Conservation (phyloP, 2,113 vertebrate genomes). For the Agapornis roseicollis region DNA sequence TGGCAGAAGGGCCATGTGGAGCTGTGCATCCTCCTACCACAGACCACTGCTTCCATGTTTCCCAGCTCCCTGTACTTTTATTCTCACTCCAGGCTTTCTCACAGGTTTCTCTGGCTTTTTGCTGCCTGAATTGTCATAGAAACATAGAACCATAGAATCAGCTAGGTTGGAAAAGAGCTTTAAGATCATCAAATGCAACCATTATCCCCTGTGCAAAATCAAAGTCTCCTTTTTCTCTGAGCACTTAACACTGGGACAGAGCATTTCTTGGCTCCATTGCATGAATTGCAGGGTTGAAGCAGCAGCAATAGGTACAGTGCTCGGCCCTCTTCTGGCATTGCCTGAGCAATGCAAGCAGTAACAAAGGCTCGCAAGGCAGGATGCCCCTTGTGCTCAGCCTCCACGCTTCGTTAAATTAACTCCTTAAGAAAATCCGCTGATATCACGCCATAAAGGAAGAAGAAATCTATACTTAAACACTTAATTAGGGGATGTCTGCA, state of each 20-base stretch:
- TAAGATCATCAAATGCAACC: neutral
- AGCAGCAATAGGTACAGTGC: neutral
- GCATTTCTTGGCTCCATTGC: neutral
- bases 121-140: neutral
- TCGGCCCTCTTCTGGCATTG: constrained; percentile 26
- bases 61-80: neutral
- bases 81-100: neutral
- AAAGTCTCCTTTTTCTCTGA: neutral
- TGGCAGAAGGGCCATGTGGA: neutral
- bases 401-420: neutral
- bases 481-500: neutral
- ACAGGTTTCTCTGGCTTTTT: neutral
- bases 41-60: neutral
- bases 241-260: neutral
- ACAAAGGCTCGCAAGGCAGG: neutral
- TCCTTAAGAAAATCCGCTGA: neutral
- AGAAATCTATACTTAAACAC: neutral
- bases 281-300: neutral
- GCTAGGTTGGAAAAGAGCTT: neutral
- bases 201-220: neutral
- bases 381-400: neutral
- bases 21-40: neutral
- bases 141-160: neutral
- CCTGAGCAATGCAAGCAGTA: constrained; percentile 2
- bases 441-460: neutral